A percentile compares a stretch with the other conserved stretches of the same genome.
These are phyloP conservation scores for Emydura subglobosa DNA, from an alignment of 2,113 vertebrate species.

Conservation along the genomic window DNA sequence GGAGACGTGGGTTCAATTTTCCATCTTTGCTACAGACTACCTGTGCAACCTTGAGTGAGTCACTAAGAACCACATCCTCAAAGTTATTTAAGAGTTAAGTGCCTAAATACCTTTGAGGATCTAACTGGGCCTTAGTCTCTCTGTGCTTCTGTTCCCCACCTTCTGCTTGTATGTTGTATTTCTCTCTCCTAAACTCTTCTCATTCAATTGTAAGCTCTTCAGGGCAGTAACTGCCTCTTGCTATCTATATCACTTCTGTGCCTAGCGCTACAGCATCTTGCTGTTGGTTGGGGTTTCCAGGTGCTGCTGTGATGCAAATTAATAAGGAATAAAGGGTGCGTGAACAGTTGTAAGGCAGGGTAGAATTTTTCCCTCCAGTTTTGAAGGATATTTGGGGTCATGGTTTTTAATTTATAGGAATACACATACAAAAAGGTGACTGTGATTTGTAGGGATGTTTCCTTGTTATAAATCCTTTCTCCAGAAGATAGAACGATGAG, in stretches of 20 bases:
- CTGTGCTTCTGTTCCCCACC: neutral
- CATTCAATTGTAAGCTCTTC: neutral
- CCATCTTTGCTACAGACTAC: neutral
- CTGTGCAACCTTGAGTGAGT: neutral
- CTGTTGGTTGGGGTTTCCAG: neutral
- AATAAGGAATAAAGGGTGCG: neutral
- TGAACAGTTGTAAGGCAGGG: neutral
- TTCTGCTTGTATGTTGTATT: neutral
- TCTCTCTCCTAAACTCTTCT: neutral
- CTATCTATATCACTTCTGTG: neutral
- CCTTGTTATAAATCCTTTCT: neutral
- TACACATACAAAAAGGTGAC: fast-evolving
- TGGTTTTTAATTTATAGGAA: neutral
- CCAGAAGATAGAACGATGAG: neutral
- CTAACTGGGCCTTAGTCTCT: neutral
- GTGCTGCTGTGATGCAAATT: neutral
- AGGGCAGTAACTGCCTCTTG: neutral
- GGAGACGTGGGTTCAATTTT: neutral
- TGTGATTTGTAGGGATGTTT: neutral
- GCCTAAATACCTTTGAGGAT: neutral
- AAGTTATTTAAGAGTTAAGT: neutral
- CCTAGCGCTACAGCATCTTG: neutral
- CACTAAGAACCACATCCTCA: neutral
- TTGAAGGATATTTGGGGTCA: neutral
- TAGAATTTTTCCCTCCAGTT: neutral